A percentile compares a stretch with the other conserved stretches of the same genome.
These are phyloP conservation scores for Pelagia noctiluca DNA, from an alignment of 30 jellyfish, hydroid and myxozoan species.

Conservation along the genomic window DNA sequence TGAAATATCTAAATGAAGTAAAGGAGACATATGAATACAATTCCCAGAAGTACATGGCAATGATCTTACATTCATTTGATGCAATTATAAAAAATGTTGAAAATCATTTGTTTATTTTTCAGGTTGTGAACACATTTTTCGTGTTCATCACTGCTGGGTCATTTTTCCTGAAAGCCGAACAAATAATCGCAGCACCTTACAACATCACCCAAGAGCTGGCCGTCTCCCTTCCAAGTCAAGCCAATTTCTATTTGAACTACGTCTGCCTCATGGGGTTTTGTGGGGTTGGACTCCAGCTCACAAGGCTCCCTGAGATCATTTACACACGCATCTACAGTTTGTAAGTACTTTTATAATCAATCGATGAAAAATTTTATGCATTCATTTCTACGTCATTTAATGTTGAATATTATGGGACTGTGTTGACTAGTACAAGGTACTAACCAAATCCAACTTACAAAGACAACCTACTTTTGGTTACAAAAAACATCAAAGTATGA, in stretches of 20 bases:
- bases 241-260: slow-evolving; percentile 83
- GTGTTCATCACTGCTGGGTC: slow-evolving; percentile 92
- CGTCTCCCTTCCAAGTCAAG: slow-evolving; percentile 85
- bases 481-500: too few species aligned
- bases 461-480: too few species aligned
- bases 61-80: too few species aligned
- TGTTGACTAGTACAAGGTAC: too few species aligned
- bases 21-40: too few species aligned
- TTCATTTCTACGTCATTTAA: neutral
- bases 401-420: too few species aligned
- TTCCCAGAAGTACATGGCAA: too few species aligned
- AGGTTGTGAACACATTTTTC: slow-evolving; percentile 94
- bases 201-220: slow-evolving; percentile 77
- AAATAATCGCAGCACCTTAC: slow-evolving; percentile 67
- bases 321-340: neutral
- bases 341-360: neutral
- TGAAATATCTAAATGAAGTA: too few species aligned
- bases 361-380: neutral
- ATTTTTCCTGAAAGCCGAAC: slow-evolving; percentile 53
- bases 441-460: too few species aligned
- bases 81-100: too few species aligned
- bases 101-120: slow-evolving; percentile 16
- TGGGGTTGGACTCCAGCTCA: slow-evolving; percentile 83
- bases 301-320: slow-evolving; percentile 65
- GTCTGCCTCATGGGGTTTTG: slow-evolving; percentile 77